Conservation (phyloP, 2,888 invertebrate species). For the Drosophila hamatofila region DNA sequence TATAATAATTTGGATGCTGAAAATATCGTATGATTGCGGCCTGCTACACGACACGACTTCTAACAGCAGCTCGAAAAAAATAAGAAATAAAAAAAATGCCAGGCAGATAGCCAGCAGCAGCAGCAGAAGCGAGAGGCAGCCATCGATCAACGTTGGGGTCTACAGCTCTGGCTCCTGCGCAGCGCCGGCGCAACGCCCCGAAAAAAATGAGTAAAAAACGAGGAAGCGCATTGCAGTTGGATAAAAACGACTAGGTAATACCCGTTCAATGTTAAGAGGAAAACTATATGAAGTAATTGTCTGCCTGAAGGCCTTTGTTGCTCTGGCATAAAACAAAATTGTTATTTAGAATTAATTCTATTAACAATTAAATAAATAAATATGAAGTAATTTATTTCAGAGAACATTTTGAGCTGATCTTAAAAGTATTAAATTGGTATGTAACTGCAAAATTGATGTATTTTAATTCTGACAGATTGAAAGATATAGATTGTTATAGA, state of each 20-base stretch:
- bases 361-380: no score
- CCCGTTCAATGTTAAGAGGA: not conserved
- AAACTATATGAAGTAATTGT: not conserved
- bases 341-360: no score
- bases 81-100: constrained; percentile 29
- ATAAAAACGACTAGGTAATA: not conserved
- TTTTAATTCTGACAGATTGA: no score
- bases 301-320: no score
- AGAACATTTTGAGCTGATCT: not conserved
- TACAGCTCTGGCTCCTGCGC: constrained; percentile 32
- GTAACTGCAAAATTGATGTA: not conserved
- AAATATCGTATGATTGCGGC: constrained; percentile 83
- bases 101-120: constrained; percentile 17
- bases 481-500: no score
- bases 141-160: constrained; percentile 62
- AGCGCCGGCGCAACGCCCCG: constrained; percentile 71
- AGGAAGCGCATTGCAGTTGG: not conserved
- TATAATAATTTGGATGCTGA: constrained; percentile 84
- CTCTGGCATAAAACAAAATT: no score
- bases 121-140: constrained; percentile 9
- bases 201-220: constrained; percentile 28
- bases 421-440: no score
- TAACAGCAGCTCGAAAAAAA: constrained; percentile 53
- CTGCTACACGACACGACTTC: constrained; percentile 63
- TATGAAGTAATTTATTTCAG: not conserved